Conservation (phyloP, 2,888 invertebrate genomes). For the Ormyrus rosae region DNA sequence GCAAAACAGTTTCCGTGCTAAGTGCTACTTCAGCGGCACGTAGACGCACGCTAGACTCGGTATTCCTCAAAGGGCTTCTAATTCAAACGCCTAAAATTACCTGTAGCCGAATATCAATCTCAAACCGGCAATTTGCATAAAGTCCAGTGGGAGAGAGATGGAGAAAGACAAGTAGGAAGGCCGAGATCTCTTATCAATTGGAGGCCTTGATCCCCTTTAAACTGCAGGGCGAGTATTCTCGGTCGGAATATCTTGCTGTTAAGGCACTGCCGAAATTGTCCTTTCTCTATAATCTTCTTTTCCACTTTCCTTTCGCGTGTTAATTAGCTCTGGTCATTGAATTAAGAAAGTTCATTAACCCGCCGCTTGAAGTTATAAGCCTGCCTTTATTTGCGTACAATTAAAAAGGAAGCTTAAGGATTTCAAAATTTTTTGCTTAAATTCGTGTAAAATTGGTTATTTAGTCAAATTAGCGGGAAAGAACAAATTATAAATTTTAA, state of each 20-base stretch:
- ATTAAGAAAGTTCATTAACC: not conserved
- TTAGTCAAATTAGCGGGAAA: too few species aligned
- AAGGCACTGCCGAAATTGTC: not conserved
- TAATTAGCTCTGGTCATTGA: not conserved
- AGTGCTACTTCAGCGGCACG: not conserved
- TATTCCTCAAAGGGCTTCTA: constrained; percentile 16
- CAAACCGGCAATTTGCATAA: not conserved
- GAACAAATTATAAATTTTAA: not conserved
- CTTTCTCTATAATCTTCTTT: not conserved
- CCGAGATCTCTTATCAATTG: not conserved
- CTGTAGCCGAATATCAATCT: constrained; percentile 19
- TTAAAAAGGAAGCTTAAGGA: too few species aligned
- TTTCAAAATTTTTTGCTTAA: too few species aligned
- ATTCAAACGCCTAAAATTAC: constrained; percentile 19
- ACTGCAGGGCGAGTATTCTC: constrained; percentile 15
- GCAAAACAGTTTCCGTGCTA: constrained; percentile 18
- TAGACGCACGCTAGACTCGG: not conserved
- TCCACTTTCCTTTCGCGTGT: not conserved
- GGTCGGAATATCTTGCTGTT: not conserved
- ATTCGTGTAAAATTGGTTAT: too few species aligned
- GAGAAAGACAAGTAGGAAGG: not conserved
- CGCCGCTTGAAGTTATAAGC: not conserved
- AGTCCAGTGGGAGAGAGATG: not conserved
- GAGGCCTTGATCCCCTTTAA: not conserved
- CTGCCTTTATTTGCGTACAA: too few species aligned